Base-by-base conservation (phyloP, 2,113 vertebrate species). In the Pipra filicauda region DNA sequence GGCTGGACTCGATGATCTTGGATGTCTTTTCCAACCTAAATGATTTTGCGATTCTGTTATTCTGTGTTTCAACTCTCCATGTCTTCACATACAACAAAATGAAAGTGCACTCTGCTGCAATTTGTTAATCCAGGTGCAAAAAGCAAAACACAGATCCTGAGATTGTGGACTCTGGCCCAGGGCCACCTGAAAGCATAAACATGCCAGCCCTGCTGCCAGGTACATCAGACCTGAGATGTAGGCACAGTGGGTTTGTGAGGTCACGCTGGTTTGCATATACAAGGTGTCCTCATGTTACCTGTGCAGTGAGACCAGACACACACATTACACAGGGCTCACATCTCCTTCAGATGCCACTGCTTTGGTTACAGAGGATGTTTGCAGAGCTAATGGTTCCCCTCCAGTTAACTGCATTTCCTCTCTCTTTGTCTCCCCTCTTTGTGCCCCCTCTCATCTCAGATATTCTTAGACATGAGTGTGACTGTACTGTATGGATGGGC, bases 181-280 rank as follows among this genome's bases (percentile, higher is more conserved):
- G 30, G 24, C 26, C 22, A 37, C 26, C 11, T 37, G n/a, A 58
- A 76, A 71, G 39, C 15, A 24, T 5, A 46, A 70, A 48, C 5
- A 15, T 31, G 11, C 12, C 66, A 59, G 23, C 15, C 31, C 13
- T 20, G 33, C 7, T 19, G 23, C 26, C 27, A 66, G 35, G 17
- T 22, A 7, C 4, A 54, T 16, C 31, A 49, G 58, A 39, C 7
- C 16, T 26, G 8, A 3, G 4, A 14, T 9, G 5, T 4, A 8
- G 0, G 5, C 11, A 20, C 19, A 11, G 31, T 3, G 4, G n/a
- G 22, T 37, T 67, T 59, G 46, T 24, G 33, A 14, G 24, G 20
- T 69, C 46, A 28, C 23, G 7, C 16, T 30, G 28, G 9, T 57
- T 19, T 31, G 33, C 6, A 15, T 2, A 22, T 12, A 48, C 49